Evolutionary conservation across 2,888 invertebrate species (phyloP).

Genomic region (Syrphus vitripennis): DNA sequence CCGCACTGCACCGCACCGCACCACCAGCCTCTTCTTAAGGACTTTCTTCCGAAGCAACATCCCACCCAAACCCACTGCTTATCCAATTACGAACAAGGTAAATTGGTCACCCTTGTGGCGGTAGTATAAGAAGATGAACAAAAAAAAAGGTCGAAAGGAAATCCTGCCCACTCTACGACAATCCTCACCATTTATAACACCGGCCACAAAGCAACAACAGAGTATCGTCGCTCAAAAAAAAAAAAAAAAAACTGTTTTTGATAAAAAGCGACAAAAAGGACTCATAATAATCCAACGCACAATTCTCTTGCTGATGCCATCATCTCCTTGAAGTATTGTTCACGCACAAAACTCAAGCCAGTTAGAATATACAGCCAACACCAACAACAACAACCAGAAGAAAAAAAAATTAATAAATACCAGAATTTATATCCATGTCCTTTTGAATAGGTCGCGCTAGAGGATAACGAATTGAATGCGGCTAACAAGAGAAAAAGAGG

Average conservation of each 20-base stretch:
- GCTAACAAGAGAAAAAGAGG: not conserved
- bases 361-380: not conserved
- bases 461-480: conserved; percentile 41
- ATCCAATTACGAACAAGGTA: conserved; percentile 64
- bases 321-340: conserved; percentile 22
- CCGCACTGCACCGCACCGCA: too few relatives aligned
- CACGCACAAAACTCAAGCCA: conserved; percentile 24
- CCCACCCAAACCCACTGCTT: conserved; percentile 22
- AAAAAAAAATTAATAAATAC: conserved; percentile 33
- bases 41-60: not conserved
- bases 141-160: conserved; percentile 18
- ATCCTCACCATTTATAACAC: conserved; percentile 58
- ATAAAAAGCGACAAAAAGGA: conserved; percentile 53
- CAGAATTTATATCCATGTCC: conserved; percentile 55
- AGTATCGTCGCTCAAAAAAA: not conserved
- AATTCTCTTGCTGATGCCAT: conserved; percentile 7
- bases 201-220: conserved; percentile 30
- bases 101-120: conserved; percentile 59
- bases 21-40: not conserved
- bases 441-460: conserved; percentile 44
- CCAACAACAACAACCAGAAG: not conserved
- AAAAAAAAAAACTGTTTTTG: not conserved
- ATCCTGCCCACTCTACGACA: conserved; percentile 24
- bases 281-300: conserved; percentile 62
- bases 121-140: not conserved